Base-by-base conservation (phyloP, 2,888 invertebrate genomes). In the Philereme vetulata region DNA sequence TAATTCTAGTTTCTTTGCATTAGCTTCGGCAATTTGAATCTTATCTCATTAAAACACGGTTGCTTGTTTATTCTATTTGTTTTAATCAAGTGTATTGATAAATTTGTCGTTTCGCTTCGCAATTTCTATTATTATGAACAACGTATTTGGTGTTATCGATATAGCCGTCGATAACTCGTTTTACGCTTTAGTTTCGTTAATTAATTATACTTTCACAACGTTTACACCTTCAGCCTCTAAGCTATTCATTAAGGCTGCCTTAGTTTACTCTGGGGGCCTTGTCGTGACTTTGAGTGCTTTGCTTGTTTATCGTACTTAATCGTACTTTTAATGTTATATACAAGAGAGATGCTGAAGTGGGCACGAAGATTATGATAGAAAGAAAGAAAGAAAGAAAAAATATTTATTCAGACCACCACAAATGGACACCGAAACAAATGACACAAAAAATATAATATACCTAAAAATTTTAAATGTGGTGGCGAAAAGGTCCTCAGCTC, bases 191-290 rank as follows among this genome's bases (percentile, higher is more conserved):
- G 71, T 74, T 75, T 73, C 63, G 72, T 75, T 78, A 77, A 81
- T 81, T 81, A 81, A 78, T 78, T 75, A 68, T 60, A 74, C 80
- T 82, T 81, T 81, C 81, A 74, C 78, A 63, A 59, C 68, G 67
- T 77, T 76, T 70, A 73, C 73, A 73, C 75, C 73, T 73, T 33
- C 21, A 48, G 48, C 43, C 47, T 60, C 67, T 64, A 42, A 66
- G 64, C 69, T 62, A 70, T 70, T 72, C 72, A 77, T 74, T 68
- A 69, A 60, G 61, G 68, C 72, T 54, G 33, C 70, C 66, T 71
- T 72, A 56, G 66, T 65, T 70, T 69, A 64, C 48, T 46, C 54
- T 61, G 49, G 52, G 54, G 34, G 48, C 8, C 33, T 48, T 57
- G 10, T 42, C 10, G 10, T 10, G n/a, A 42, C 38, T 38, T 38